Evolutionary conservation across 2,113 vertebrate genomes (phyloP).

Genomic region (Myotis davidii): DNA sequence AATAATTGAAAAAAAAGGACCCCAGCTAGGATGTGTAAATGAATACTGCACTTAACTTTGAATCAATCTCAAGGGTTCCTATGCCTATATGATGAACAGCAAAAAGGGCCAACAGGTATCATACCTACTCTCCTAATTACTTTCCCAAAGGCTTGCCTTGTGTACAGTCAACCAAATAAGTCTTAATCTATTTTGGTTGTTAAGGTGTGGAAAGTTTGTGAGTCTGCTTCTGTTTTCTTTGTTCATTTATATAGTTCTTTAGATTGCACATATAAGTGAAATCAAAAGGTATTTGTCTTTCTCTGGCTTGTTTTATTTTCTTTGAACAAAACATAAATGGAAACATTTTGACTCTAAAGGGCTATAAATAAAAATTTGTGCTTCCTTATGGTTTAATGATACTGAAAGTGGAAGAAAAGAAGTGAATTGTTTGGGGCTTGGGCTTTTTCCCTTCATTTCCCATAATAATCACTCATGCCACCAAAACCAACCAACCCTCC

Average conservation of each 20-base stretch:
- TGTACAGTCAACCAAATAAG: accelerated
- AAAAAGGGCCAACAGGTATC: background rate
- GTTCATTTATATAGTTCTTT: background rate
- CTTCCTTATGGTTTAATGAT: background rate
- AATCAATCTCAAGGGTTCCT: background rate
- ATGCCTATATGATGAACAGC: background rate
- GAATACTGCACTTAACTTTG: background rate
- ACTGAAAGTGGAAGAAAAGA: background rate
- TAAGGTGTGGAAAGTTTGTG: background rate
- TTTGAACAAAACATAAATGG: slow-evolving; percentile 26
- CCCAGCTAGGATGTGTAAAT: background rate
- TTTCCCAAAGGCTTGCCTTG: background rate
- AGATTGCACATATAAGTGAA: background rate
- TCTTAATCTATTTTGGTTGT: background rate
- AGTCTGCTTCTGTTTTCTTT: background rate
- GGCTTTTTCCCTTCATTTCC: background rate
- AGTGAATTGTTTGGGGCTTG: background rate
- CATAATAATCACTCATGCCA: background rate
- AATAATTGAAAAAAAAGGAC: no score
- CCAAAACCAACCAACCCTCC: background rate
- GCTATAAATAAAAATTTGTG: background rate
- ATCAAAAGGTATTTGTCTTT: background rate
- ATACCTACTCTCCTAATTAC: background rate
- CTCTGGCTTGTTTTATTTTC: background rate
- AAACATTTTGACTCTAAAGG: background rate